phyloP scores from a whole-genome alignment of 2,888 invertebrate species.

The Baronia brevicornis region DNA sequence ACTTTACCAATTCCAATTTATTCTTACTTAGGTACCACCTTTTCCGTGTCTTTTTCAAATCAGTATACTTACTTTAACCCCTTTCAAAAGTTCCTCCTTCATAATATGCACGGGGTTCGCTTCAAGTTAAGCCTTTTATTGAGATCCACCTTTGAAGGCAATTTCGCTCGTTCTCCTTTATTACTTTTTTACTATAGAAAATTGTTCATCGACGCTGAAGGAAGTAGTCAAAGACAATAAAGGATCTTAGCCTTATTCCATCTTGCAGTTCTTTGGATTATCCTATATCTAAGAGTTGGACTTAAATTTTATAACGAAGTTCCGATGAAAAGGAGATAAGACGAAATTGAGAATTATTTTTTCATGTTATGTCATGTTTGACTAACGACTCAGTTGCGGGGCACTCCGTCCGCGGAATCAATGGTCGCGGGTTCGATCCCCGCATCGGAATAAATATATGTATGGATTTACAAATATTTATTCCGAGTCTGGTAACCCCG shows the following conservation, averaged over 20 bases:
- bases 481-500: no score
- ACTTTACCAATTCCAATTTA: slow-evolving; percentile 42
- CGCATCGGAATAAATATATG: no score
- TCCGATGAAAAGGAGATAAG: no score
- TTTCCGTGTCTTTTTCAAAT: slow-evolving; percentile 49
- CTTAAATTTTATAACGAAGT: neutral
- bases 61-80: slow-evolving; percentile 57
- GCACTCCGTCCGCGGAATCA: no score
- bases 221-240: slow-evolving; percentile 31
- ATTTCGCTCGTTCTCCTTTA: slow-evolving; percentile 43
- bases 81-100: slow-evolving; percentile 56
- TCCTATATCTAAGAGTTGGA: slow-evolving; percentile 13
- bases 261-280: slow-evolving; percentile 13
- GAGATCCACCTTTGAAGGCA: slow-evolving; percentile 27
- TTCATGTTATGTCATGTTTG: no score
- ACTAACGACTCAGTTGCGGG: no score
- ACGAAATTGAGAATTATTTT: no score
- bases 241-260: slow-evolving; percentile 22
- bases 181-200: slow-evolving; percentile 34
- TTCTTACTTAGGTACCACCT: slow-evolving; percentile 56
- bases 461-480: no score
- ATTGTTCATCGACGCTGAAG: slow-evolving; percentile 34
- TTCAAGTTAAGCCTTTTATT: slow-evolving; percentile 27
- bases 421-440: no score
- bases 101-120: slow-evolving; percentile 39